Conservation (phyloP, 2,113 vertebrate genomes). For the Talpa occidentalis region DNA sequence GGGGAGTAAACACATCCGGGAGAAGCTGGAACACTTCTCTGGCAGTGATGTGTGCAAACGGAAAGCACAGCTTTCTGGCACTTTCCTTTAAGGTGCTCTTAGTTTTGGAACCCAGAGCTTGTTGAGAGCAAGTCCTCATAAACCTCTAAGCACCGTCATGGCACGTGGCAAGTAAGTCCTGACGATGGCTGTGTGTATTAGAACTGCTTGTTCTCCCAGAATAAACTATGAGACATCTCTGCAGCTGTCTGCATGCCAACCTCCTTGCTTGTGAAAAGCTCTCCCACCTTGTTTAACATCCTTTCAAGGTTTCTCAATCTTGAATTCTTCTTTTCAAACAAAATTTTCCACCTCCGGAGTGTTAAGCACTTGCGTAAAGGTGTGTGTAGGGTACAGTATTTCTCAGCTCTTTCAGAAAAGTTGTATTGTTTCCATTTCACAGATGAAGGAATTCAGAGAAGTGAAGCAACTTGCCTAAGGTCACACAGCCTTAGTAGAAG, state of each 20-base stretch:
- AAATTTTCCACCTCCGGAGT: not conserved
- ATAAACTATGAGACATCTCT: accelerated
- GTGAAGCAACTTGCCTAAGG: not conserved
- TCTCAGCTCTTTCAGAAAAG: not conserved
- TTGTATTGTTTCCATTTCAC: not conserved
- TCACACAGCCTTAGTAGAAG: not conserved
- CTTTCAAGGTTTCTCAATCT: not conserved
- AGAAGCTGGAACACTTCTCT: not conserved
- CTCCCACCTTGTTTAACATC: not conserved
- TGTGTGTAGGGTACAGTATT: not conserved
- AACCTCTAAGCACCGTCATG: not conserved
- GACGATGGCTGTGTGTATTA: not conserved
- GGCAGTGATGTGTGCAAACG: not conserved
- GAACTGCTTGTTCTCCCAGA: not conserved
- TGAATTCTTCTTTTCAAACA: constrained; percentile 3
- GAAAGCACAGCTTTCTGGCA: not conserved
- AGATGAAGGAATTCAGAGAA: constrained; percentile 13
- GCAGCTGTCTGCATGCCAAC: not conserved
- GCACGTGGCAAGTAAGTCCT: not conserved
- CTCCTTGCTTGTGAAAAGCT: not conserved
- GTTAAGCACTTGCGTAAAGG: not conserved
- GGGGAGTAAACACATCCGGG: constrained; percentile 7
- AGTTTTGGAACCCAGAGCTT: not conserved
- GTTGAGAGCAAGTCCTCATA: not conserved
- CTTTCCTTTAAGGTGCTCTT: not conserved